Percentiles rank a stretch among this genome's conserved stretches.
Conservation (phyloP, 2,797 vertebrate species). For the Nyctalus aviator region DNA sequence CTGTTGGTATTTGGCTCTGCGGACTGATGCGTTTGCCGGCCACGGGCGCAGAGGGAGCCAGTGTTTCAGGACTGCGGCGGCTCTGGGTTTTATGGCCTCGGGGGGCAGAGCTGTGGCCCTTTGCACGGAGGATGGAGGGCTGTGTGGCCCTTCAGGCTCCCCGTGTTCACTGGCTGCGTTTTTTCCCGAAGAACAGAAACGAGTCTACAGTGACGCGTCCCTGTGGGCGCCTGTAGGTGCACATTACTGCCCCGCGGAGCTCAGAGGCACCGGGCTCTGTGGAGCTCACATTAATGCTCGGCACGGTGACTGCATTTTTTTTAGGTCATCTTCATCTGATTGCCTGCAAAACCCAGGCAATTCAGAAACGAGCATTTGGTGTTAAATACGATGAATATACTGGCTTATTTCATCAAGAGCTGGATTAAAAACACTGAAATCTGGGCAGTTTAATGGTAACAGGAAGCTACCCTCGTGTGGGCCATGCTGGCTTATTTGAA, state of each 20-base stretch:
- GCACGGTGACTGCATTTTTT: conserved; percentile 41
- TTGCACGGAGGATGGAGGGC: conserved; percentile 17
- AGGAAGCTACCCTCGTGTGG: conserved; percentile 91
- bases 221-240: accelerated
- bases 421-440: conserved; percentile 88
- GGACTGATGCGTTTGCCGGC: too few species aligned
- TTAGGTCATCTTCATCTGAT: conserved; percentile 69
- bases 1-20: too few species aligned
- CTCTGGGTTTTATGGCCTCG: conserved; percentile 45
- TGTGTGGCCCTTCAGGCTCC: neutral
- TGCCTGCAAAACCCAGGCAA: conserved; percentile 67
- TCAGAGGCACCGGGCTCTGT: conserved; percentile 37
- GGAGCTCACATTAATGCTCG: conserved; percentile 51
- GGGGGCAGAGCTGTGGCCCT: conserved; percentile 27
- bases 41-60: conserved; percentile 40
- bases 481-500: conserved; percentile 95
- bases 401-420: conserved; percentile 87
- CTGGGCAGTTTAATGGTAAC: conserved; percentile 89
- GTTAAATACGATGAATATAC: conserved; percentile 82
- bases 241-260: neutral
- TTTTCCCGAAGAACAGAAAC: conserved; percentile 28
- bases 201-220: neutral
- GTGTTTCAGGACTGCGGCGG: conserved; percentile 44
- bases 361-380: conserved; percentile 78
- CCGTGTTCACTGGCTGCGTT: conserved; percentile 1